A percentile compares a stretch with the other conserved stretches of the same genome.
These are phyloP conservation scores for Selene dorsalis DNA, from an alignment of 2,797 vertebrate genomes.

Conservation along the genomic window DNA sequence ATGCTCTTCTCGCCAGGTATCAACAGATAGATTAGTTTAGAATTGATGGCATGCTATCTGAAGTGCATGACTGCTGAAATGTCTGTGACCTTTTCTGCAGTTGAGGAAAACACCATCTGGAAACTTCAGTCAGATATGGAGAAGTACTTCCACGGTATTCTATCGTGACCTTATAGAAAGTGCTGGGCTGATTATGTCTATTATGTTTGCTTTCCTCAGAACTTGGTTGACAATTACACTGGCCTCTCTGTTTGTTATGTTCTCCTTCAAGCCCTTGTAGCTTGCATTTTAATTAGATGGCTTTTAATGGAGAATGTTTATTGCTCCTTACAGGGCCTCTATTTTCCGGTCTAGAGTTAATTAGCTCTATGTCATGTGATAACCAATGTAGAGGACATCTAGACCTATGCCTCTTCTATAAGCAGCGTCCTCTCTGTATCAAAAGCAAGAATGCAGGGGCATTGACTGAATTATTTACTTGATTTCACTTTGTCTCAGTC, in stretches of 20 bases:
- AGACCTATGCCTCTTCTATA: slow-evolving; percentile 48
- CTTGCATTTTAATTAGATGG: slow-evolving; percentile 80
- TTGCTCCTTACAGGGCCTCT: slow-evolving; percentile 75
- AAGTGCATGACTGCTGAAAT: slow-evolving; percentile 57
- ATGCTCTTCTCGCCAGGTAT: slow-evolving; percentile 39
- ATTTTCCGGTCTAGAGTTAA: slow-evolving; percentile 75
- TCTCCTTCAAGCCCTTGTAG: slow-evolving; percentile 79
- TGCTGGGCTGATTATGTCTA: slow-evolving; percentile 65
- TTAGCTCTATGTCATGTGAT: slow-evolving; percentile 73
- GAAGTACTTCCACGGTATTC: slow-evolving; percentile 59
- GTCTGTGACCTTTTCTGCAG: slow-evolving; percentile 68
- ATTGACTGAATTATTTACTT: slow-evolving; percentile 18
- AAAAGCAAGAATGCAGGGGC: slow-evolving; percentile 15
- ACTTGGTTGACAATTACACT: slow-evolving; percentile 73
- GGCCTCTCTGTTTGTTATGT: slow-evolving; percentile 76
- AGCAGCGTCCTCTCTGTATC: slow-evolving; percentile 47
- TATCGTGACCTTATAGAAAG: slow-evolving; percentile 65
- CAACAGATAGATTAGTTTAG: slow-evolving; percentile 53
- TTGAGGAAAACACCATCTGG: slow-evolving; percentile 62
- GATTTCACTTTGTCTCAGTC: slow-evolving; percentile 16
- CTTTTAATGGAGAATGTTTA: slow-evolving; percentile 81
- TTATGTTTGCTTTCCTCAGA: slow-evolving; percentile 71
- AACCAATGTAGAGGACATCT: slow-evolving; percentile 72
- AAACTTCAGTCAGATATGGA: slow-evolving; percentile 54
- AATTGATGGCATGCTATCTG: slow-evolving; percentile 65